Evolutionary conservation across 2,113 vertebrate species (phyloP).

Genomic region (Chinchilla lanigera): DNA sequence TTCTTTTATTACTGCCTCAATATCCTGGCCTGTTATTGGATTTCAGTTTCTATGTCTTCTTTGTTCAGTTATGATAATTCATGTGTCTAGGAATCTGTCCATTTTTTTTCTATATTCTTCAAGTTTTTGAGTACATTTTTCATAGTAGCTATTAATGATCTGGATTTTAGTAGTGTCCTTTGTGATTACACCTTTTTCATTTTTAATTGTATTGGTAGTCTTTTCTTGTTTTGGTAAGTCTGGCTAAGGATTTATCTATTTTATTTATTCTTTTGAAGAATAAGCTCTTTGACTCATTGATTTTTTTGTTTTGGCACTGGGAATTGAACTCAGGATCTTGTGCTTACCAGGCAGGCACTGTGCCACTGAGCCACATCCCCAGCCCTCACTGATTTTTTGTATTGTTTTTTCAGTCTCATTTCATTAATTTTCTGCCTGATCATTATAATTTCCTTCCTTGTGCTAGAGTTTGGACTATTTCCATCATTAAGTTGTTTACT

Average conservation of each 20-base stretch:
- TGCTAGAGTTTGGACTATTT: neutral
- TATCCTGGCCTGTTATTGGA: neutral
- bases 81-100: too few species aligned
- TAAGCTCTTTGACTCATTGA: neutral
- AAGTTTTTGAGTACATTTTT: neutral
- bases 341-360: too few species aligned
- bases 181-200: neutral
- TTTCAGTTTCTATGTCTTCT: neutral
- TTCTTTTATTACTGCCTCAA: neutral
- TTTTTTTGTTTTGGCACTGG: neutral
- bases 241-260: neutral
- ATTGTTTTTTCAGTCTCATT: neutral
- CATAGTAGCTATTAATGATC: neutral
- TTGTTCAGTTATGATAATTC: too few species aligned
- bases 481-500: neutral
- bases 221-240: neutral
- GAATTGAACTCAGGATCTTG: too few species aligned
- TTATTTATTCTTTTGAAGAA: neutral
- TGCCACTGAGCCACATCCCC: too few species aligned
- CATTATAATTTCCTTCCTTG: neutral
- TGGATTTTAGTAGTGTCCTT: neutral
- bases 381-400: neutral
- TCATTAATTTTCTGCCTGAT: neutral
- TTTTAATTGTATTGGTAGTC: neutral
- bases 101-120: neutral